Evolutionary conservation across 2,888 invertebrate genomes (phyloP).

Genomic region (Vannuccia rotundouncinata): DNA sequence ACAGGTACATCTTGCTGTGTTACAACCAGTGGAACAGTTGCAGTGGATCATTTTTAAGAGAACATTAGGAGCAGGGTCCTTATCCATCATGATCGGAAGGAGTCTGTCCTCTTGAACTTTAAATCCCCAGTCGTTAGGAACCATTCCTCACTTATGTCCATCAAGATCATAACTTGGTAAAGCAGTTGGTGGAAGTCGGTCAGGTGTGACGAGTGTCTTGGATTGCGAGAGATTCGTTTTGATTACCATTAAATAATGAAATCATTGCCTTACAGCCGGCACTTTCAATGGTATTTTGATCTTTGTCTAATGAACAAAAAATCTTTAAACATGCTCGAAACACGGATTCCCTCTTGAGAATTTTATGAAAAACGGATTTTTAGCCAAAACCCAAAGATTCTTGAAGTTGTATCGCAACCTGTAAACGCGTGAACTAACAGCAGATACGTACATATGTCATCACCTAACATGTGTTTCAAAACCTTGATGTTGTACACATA

Average conservation of each 20-base stretch:
- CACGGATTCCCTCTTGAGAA: not conserved
- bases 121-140: not conserved
- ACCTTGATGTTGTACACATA: not conserved
- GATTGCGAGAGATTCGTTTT: not conserved
- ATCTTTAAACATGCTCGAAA: not conserved
- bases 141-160: not conserved
- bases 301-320: not conserved
- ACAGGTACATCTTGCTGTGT: too few species aligned
- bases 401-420: conserved; percentile 39
- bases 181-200: not conserved
- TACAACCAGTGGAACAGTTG: too few species aligned
- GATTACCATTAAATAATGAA: not conserved
- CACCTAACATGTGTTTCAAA: not conserved
- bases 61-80: not conserved
- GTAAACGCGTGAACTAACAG: conserved; percentile 35
- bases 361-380: conserved; percentile 38
- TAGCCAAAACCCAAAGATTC: conserved; percentile 39
- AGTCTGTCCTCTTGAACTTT: not conserved
- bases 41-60: not conserved
- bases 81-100: not conserved
- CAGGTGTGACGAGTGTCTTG: not conserved
- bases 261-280: not conserved
- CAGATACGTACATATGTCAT: not conserved
- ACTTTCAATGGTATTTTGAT: not conserved
- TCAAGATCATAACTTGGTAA: conserved; percentile 12